A percentile compares a stretch with the other conserved stretches of the same genome.
Evolutionary conservation across 2,113 vertebrate species (phyloP).

Genomic region (Penelope pileata): DNA sequence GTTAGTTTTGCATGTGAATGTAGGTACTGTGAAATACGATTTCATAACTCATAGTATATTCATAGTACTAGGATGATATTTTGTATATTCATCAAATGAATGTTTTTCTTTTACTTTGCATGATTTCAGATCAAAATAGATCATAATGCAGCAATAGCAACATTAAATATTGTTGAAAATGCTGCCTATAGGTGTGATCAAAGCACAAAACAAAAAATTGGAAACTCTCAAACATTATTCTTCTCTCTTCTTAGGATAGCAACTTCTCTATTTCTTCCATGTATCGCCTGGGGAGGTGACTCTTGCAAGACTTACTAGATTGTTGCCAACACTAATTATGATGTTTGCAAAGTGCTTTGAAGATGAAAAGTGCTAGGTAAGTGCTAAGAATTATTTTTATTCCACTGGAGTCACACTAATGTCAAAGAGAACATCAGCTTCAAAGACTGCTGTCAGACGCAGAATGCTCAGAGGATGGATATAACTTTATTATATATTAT

Average conservation of each 20-base stretch:
- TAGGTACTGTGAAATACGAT: background rate
- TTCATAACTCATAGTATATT: background rate
- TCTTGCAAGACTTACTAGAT: constrained; percentile 13
- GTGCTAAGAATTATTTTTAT: constrained; percentile 55
- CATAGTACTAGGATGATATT: background rate
- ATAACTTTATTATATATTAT: no score
- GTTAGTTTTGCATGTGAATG: background rate
- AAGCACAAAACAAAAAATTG: background rate
- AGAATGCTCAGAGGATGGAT: background rate
- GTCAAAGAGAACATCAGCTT: constrained; percentile 39
- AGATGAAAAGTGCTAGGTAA: constrained; percentile 59
- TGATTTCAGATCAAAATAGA: background rate
- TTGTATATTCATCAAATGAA: background rate
- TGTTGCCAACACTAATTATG: constrained; percentile 64
- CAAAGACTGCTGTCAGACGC: constrained; percentile 45
- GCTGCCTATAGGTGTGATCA: background rate
- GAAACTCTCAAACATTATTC: background rate
- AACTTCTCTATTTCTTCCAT: background rate
- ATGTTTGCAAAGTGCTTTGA: constrained; percentile 51
- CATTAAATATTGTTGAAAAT: background rate
- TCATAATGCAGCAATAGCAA: background rate
- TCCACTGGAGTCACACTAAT: constrained; percentile 12
- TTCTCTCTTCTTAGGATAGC: background rate
- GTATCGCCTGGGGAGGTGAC: background rate
- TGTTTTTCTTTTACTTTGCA: background rate